Evolutionary conservation across 2,113 vertebrate species (phyloP), one percentile per base, ranked within the genome.

Genomic region (Hemicordylus capensis): DNA sequence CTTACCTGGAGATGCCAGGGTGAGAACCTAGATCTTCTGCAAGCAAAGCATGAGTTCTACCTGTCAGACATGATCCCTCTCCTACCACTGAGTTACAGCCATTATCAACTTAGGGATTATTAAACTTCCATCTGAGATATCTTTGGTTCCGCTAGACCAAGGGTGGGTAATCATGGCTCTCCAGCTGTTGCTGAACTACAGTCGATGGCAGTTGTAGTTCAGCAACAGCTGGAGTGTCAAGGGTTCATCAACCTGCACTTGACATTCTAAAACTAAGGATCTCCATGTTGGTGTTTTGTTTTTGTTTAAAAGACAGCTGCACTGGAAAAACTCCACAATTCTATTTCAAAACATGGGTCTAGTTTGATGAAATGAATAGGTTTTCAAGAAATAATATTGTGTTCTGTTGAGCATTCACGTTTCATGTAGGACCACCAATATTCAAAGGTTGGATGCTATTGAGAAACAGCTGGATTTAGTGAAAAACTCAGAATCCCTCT

Each of bases 391-490:
- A 84, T 89, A 86, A 88, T 90, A 76, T 89, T 82, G 79, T 42
- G 84, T 85, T 80, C 77, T 73, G 58, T 90, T 91, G 77, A 80
- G 22, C 46, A 75, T 82, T 87, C 90, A 91, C 67, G 83, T 85
- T 93, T 88, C 1, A 0, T 91, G 89, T n/a, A 86, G 89, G 93
- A 95, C 94, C 95, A 94, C 94, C 93, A 92, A 88, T 81, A 72
- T 59, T 88, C 93, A 93, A 94, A 93, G 89, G 5, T 46, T 90
- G 90, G 83, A 81, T 92, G 78, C 87, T 87, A 91, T 91, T 34
- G 85, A 94, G 91, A 94, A 96, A 94, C 94, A 95, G 94, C 91
- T 95, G 95, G 93, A 94, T 91, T 22, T 88, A 92, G 86, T 90
- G 92, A 90, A 94, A 94, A 93, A 93, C 89, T 4, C 76, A 94